Evolutionary conservation across 37 sponge, comb jelly and placozoan species (phyloP).

Genomic region (Ianthella basta): DNA sequence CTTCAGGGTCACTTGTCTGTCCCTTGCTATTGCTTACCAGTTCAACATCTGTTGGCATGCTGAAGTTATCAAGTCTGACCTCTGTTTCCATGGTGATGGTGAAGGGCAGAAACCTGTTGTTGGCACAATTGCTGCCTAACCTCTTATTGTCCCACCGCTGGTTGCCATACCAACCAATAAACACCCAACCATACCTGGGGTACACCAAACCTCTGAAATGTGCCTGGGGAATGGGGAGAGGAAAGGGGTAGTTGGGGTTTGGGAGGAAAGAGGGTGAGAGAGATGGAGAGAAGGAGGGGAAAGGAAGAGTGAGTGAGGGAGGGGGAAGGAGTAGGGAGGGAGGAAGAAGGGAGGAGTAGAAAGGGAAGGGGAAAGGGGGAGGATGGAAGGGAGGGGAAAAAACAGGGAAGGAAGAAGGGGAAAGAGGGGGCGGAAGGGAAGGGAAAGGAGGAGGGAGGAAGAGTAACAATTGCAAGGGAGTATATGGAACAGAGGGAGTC

Average conservation of each 20-base stretch:
- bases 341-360: too few species aligned
- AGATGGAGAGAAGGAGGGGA: too few species aligned
- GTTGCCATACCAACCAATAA: conserved; percentile 19
- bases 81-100: background rate
- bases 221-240: too few species aligned
- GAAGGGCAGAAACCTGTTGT: background rate
- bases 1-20: background rate
- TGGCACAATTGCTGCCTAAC: background rate
- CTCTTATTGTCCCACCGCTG: background rate
- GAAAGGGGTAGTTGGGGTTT: too few species aligned
- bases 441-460: too few species aligned
- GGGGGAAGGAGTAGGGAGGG: background rate
- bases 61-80: background rate
- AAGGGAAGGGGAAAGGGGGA: too few species aligned
- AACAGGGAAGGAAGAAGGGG: too few species aligned
- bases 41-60: background rate
- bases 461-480: too few species aligned
- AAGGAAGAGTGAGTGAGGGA: background rate
- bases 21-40: background rate
- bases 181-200: background rate
- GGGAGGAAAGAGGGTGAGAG: too few species aligned
- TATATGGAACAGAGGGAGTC: too few species aligned
- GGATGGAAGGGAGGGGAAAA: too few species aligned
- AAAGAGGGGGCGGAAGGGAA: too few species aligned
- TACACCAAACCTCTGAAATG: background rate